Evolutionary conservation across 64 coral and sea anemone species (phyloP), one percentile per base, ranked within the genome.

Genomic region (Cladopsammia gracilis): DNA sequence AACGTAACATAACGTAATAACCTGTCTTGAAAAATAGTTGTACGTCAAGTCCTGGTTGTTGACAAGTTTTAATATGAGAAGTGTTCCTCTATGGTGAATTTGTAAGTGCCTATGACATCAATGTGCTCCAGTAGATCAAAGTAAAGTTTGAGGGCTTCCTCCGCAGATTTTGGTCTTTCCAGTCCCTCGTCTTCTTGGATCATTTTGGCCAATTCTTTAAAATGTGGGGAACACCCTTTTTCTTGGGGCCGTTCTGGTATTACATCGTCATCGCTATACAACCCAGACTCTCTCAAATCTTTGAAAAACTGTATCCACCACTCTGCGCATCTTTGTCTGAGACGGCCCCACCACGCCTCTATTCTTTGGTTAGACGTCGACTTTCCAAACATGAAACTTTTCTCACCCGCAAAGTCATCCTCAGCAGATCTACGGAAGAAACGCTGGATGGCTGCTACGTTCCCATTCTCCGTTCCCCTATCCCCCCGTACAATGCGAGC

Each of bases 241-340:
- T 23, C 14, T 60, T 26, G 79, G 7, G 88, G 46, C 34, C 82
- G 44, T 73, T 18, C 9, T 34, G 59, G 89, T 80, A 90, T 82
- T 54, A 58, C 62, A 70, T 90, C 23, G 56, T 46, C 65, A 42
- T 89, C 93, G 61, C 75, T 81, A 85, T 90, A 90, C 54, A 95
- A 77, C 9, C 87, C 93, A 87, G 85, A 78, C 84, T 94, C 92
- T 89, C 86, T 71, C 25, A 94, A 48, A 71, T 94, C 68, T 76
- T 94, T 89, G 22, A 94, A 94, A 76, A 74, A 94, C 43, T 94
- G 73, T 47, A 94, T 94, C 92, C 92, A 94, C 89, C 89, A 91
- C 18, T 91, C 77, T 67, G 44, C 65, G 67, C 75, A 81, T 64
- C 87, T 25, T 64, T 71, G 62, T 58, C 72, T 89, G 24, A 76